phyloP scores from a whole-genome alignment of 2,888 invertebrate genomes.

The Papilio demoleus region DNA sequence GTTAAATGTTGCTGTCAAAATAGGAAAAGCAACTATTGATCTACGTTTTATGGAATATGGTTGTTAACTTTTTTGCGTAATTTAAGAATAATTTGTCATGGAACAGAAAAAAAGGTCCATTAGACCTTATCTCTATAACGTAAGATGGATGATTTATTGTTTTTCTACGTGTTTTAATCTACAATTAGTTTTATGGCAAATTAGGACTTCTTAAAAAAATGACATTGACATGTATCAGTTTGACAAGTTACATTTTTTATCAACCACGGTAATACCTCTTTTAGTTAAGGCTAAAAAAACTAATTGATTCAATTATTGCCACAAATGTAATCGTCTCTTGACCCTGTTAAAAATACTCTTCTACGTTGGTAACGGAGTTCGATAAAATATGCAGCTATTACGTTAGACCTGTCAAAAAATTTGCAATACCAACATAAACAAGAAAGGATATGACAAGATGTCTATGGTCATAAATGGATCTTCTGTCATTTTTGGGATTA shows the following conservation, averaged over 20 bases:
- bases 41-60: not conserved
- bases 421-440: not conserved
- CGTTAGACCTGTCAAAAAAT: not conserved
- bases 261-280: not conserved
- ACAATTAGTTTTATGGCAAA: no score
- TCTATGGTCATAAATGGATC: not conserved
- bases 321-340: slow-evolving; percentile 15
- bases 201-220: no score
- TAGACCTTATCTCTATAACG: not conserved
- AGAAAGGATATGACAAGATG: not conserved
- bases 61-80: slow-evolving; percentile 3
- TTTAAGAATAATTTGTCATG: not conserved
- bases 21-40: not conserved
- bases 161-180: no score
- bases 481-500: not conserved
- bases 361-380: not conserved
- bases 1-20: not conserved
- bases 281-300: not conserved
- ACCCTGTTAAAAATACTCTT: slow-evolving; percentile 2
- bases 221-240: not conserved
- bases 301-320: slow-evolving; percentile 12
- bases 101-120: not conserved
- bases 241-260: slow-evolving; percentile 5
- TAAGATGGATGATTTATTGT: no score
- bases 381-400: no score